Conservation (phyloP, 2,888 invertebrate species). For the Melikaiella ostensackeni region DNA sequence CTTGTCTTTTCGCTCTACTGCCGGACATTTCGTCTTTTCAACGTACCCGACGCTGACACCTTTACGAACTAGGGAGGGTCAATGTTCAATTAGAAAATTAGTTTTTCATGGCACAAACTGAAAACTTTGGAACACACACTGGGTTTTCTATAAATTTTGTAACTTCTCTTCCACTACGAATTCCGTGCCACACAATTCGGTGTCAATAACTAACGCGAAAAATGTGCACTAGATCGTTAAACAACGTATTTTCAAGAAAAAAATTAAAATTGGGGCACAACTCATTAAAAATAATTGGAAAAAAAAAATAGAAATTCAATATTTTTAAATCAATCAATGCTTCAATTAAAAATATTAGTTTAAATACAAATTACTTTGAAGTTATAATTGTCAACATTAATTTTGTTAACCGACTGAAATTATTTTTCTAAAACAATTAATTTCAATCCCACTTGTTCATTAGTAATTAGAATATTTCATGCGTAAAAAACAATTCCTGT, state of each 20-base stretch:
- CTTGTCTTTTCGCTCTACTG: constrained; percentile 29
- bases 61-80: constrained; percentile 68
- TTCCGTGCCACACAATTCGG: constrained; percentile 26
- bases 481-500: constrained; percentile 45
- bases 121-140: not conserved
- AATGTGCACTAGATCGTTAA: not conserved
- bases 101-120: not conserved
- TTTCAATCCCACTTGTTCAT: too few species aligned
- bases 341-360: too few species aligned
- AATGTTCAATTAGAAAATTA: constrained; percentile 33
- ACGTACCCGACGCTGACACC: constrained; percentile 68
- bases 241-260: not conserved
- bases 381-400: too few species aligned
- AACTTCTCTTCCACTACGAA: not conserved
- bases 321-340: too few species aligned
- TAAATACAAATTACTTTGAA: too few species aligned
- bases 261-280: not conserved
- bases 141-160: not conserved
- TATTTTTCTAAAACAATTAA: too few species aligned
- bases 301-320: too few species aligned
- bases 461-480: too few species aligned
- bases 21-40: constrained; percentile 71
- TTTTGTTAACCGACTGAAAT: too few species aligned
- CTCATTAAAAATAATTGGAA: not conserved
- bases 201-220: not conserved